These are phyloP conservation scores for Lamellibrachia satsuma DNA, from an alignment of 2,888 invertebrate species.

Conservation along the genomic window DNA sequence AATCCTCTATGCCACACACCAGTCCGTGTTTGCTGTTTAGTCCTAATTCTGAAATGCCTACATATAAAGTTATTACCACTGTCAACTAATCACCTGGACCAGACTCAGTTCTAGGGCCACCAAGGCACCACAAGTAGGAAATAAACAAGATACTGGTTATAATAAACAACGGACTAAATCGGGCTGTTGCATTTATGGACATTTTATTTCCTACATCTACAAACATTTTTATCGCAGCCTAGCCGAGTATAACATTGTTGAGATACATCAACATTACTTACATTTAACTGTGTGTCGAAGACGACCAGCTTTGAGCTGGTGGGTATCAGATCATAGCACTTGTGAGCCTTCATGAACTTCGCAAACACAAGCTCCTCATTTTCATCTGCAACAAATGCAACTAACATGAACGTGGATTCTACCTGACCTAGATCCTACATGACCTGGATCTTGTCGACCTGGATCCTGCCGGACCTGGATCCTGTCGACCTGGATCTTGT, in stretches of 20 bases:
- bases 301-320: constrained; percentile 99
- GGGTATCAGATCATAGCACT: constrained; percentile 99
- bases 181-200: too few relatives aligned
- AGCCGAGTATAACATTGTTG: neutral
- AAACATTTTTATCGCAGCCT: neutral
- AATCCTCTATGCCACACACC: neutral
- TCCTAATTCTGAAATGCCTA: too few relatives aligned
- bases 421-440: neutral
- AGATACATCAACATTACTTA: constrained; percentile 48
- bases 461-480: neutral
- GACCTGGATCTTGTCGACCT: neutral
- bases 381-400: constrained; percentile 76
- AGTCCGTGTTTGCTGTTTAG: too few relatives aligned
- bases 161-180: too few relatives aligned
- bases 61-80: too few relatives aligned
- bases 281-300: constrained; percentile 95
- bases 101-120: too few relatives aligned
- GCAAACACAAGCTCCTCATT: constrained; percentile 97
- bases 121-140: too few relatives aligned
- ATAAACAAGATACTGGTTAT: too few relatives aligned
- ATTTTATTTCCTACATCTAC: too few relatives aligned
- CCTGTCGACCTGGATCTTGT: neutral
- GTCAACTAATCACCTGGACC: too few relatives aligned
- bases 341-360: constrained; percentile 99
- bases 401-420: neutral